These are phyloP conservation scores for Heliangelus exortis DNA, from an alignment of 2,797 vertebrate species.

Conservation along the genomic window DNA sequence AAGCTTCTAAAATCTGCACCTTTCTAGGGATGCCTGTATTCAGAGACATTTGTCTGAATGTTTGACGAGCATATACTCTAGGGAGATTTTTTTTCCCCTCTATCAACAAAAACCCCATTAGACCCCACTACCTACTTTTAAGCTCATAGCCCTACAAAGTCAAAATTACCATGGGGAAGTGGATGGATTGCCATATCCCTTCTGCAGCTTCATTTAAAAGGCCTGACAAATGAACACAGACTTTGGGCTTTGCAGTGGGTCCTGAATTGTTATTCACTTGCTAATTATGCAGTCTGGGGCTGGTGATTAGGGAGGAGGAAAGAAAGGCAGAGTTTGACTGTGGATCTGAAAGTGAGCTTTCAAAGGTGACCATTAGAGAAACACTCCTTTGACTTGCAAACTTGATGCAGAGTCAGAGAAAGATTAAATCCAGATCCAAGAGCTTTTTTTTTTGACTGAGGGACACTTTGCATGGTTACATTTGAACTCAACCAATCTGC, in stretches of 20 bases:
- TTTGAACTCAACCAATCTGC: not conserved
- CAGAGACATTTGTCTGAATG: not conserved
- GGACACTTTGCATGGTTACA: not conserved
- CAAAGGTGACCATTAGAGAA: not conserved
- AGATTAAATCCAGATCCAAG: not conserved
- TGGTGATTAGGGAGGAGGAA: constrained; percentile 40
- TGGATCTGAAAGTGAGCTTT: not conserved
- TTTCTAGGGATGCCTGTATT: not conserved
- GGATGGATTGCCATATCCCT: not conserved
- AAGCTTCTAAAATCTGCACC: not conserved
- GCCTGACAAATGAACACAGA: not conserved
- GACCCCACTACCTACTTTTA: not conserved
- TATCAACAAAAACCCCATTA: not conserved
- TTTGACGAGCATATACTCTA: not conserved
- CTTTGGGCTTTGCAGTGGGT: not conserved
- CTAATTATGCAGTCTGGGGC: constrained; percentile 25
- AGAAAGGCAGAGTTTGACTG: constrained; percentile 32
- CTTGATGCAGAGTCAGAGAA: not conserved
- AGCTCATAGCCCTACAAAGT: not conserved
- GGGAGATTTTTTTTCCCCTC: not conserved
- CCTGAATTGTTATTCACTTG: constrained; percentile 18
- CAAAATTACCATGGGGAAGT: not conserved
- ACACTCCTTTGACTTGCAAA: constrained; percentile 19
- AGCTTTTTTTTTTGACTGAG: constrained; percentile 14
- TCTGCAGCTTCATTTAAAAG: not conserved